Percentiles rank a stretch among this genome's conserved stretches.
phyloP scores from a whole-genome alignment of 1,140 invertebrate genomes.

The Platyscapa corneri region DNA sequence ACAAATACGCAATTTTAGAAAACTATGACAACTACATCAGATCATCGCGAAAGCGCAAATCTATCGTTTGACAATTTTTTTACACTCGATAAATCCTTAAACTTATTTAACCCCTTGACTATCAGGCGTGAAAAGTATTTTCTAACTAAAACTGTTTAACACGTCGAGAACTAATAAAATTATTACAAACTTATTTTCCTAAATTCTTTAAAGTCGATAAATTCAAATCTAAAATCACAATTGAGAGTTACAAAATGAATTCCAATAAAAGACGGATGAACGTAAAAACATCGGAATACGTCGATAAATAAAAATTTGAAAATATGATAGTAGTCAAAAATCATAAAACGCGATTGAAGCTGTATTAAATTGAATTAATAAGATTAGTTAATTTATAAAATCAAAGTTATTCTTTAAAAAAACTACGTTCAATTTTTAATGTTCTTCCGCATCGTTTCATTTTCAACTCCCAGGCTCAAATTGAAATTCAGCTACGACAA shows the following conservation, averaged over 20 bases:
- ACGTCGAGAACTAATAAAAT: not conserved
- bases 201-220: not conserved
- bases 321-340: too few species aligned
- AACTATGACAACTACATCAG: constrained; percentile 1
- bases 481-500: not conserved
- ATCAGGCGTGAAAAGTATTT: not conserved
- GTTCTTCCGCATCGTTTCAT: not conserved
- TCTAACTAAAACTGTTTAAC: not conserved
- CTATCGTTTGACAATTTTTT: not conserved
- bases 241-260: not conserved
- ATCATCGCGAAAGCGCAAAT: not conserved
- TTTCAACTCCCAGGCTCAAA: not conserved
- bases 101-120: not conserved
- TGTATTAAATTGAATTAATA: not conserved
- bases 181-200: not conserved
- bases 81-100: not conserved
- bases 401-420: not conserved
- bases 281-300: not conserved
- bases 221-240: constrained; percentile 14
- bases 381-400: not conserved
- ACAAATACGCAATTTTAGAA: not conserved
- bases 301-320: too few species aligned
- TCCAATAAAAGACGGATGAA: not conserved
- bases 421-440: not conserved
- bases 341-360: not conserved